Evolutionary conservation across 2,797 vertebrate species (phyloP), one percentile per base, ranked within the genome.

Genomic region (Lagodon rhomboides): DNA sequence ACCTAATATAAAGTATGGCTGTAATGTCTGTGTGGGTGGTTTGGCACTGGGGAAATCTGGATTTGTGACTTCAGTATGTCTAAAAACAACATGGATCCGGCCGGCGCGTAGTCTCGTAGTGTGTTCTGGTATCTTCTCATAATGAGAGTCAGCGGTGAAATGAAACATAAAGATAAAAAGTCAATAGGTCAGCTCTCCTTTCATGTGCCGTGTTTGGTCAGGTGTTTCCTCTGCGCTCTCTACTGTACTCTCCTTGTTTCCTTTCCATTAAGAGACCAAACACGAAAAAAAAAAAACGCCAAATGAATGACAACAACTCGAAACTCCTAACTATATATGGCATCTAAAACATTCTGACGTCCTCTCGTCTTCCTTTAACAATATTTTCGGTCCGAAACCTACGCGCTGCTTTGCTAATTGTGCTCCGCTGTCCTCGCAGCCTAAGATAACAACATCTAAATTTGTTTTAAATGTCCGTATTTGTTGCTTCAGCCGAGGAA

Each of bases 401-500:
- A 75, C 54, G 79, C 83, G 78, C 75, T n/a, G 72, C 55, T 80
- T 87, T 73, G 38, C 85, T 91, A 90, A 92, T 91, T 87, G 82
- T 77, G 75, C 58, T 80, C 77, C 68, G 65, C 85, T 82, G 85
- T 75, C 77, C 69, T 68, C 58, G 69, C 86, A 90, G 87, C 90
- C 91, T 87, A 87, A 89, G 76, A 93, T 81, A 94, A 93, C 92
- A 93, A 46, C 25, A 75, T 82, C 73, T 50, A 54, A 77, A 90
- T 91, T 87, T 90, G 85, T 85, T 88, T 88, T 82, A 92, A 85
- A 34, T 34, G 73, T 83, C 79, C 72, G 71, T 85, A 66, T 91
- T 93, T 95, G 92, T 93, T 94, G 91, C 87, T 92, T 85, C 82
- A 91, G 86, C 89, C 30, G 34, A 60, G 79, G 83, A 91, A 62